Evolutionary conservation across 92 coral and sea anemone species (phyloP).

Genomic region (Actinernus sp.): DNA sequence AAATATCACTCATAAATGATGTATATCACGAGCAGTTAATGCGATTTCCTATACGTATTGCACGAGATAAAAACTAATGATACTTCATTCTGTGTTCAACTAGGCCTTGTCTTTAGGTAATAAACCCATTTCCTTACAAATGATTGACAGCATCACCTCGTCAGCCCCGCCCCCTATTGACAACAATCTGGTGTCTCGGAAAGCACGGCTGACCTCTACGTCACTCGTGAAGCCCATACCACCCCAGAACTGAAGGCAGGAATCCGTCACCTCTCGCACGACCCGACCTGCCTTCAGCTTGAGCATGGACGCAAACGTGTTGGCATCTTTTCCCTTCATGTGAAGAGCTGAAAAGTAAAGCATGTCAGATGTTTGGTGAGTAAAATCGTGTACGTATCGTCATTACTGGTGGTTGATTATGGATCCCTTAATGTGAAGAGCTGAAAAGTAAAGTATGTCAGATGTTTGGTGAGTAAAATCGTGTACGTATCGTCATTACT

Average conservation of each 20-base stretch:
- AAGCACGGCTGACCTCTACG: constrained; percentile 87
- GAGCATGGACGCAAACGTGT: constrained; percentile 91
- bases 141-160: constrained; percentile 97
- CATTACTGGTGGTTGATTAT: too few species aligned
- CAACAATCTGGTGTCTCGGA: constrained; percentile 81
- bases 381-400: too few species aligned
- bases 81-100: too few species aligned
- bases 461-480: constrained; percentile 6
- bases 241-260: constrained; percentile 99
- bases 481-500: too few species aligned
- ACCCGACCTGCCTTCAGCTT: constrained; percentile 95
- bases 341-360: constrained; percentile 66
- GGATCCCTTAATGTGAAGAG: constrained; percentile 77
- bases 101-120: constrained; percentile 76
- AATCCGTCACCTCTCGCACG: constrained; percentile 85
- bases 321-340: constrained; percentile 88
- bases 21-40: too few species aligned
- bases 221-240: constrained; percentile 98
- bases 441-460: constrained; percentile 34
- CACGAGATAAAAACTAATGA: too few species aligned
- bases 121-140: constrained; percentile 85
- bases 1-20: too few species aligned
- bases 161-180: constrained; percentile 99
- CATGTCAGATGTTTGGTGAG: constrained; percentile 1
- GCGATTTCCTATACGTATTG: too few species aligned